phyloP scores from a whole-genome alignment of 2,113 vertebrate species.

The Calidris pugnax region DNA sequence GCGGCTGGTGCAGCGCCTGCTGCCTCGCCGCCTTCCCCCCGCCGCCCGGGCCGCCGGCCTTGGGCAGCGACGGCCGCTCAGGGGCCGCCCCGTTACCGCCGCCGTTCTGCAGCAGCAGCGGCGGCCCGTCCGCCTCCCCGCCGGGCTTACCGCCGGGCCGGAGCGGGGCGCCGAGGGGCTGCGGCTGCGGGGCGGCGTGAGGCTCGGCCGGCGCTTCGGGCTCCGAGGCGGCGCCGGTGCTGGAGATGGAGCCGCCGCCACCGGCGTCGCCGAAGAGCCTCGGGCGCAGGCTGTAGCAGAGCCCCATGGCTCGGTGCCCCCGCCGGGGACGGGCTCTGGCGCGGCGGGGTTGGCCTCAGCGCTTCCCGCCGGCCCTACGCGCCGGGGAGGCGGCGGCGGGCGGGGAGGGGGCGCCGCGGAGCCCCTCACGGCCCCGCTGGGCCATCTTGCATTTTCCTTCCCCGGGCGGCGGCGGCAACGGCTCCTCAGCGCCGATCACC shows the following conservation, averaged over 20 bases:
- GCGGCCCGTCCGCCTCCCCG: slow-evolving; percentile 77
- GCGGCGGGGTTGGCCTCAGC: background rate
- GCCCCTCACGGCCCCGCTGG: slow-evolving; percentile 81
- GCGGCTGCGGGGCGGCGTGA: slow-evolving; percentile 59
- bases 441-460: slow-evolving; percentile 85
- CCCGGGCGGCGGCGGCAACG: slow-evolving; percentile 41
- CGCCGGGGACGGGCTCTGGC: background rate
- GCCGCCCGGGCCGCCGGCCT: slow-evolving; percentile 61
- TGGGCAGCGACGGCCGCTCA: slow-evolving; percentile 66
- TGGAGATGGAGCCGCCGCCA: slow-evolving; percentile 80
- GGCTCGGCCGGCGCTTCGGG: slow-evolving; percentile 73
- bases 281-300: slow-evolving; percentile 95
- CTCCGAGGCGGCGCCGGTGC: slow-evolving; percentile 74
- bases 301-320: slow-evolving; percentile 83
- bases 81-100: slow-evolving; percentile 70
- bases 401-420: slow-evolving; percentile 67
- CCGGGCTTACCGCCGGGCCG: slow-evolving; percentile 72
- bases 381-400: background rate
- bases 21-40: slow-evolving; percentile 58
- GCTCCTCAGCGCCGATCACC: slow-evolving; percentile 75
- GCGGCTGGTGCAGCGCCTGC: slow-evolving; percentile 68
- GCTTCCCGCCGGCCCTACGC: background rate
- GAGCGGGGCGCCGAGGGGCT: slow-evolving; percentile 75
- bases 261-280: slow-evolving; percentile 89
- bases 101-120: slow-evolving; percentile 76